Evolutionary conservation across 2,113 vertebrate genomes (phyloP).

Genomic region (Polypterus bichir): DNA sequence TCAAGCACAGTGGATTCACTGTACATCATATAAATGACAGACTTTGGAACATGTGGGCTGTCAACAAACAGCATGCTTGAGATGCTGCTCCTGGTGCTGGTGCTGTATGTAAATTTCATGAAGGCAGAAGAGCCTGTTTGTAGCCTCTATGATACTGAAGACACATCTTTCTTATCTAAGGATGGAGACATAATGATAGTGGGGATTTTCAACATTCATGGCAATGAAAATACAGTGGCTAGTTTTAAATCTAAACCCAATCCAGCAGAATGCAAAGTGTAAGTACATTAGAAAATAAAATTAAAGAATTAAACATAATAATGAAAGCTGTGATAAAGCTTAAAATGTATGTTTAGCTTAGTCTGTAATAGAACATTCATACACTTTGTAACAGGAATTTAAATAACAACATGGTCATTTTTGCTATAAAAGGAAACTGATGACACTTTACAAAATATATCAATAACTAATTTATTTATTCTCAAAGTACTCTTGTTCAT

Average conservation of each 20-base stretch:
- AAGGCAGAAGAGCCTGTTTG: constrained; percentile 25
- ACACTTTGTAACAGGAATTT: too few species aligned
- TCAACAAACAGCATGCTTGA: too few species aligned
- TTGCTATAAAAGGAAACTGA: too few species aligned
- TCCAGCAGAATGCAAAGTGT: constrained; percentile 40
- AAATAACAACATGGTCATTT: too few species aligned
- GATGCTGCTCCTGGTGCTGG: constrained; percentile 8
- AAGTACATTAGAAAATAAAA: constrained; percentile 12
- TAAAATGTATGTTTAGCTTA: too few species aligned
- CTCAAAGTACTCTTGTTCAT: too few species aligned
- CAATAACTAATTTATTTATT: too few species aligned
- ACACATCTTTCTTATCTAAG: constrained; percentile 39
- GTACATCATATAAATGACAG: too few species aligned
- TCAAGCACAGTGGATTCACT: too few species aligned
- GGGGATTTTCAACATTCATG: constrained; percentile 48
- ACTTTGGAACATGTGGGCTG: too few species aligned
- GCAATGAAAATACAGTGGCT: constrained; percentile 31
- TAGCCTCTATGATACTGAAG: constrained; percentile 32
- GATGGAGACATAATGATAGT: constrained; percentile 46
- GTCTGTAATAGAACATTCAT: too few species aligned
- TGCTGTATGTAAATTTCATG: background rate
- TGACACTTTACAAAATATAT: too few species aligned
- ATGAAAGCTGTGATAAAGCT: background rate
- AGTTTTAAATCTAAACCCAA: constrained; percentile 36
- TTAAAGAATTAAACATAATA: background rate